These are phyloP conservation scores for Spilosoma lubricipeda DNA, from an alignment of 2,888 invertebrate species.

Conservation along the genomic window DNA sequence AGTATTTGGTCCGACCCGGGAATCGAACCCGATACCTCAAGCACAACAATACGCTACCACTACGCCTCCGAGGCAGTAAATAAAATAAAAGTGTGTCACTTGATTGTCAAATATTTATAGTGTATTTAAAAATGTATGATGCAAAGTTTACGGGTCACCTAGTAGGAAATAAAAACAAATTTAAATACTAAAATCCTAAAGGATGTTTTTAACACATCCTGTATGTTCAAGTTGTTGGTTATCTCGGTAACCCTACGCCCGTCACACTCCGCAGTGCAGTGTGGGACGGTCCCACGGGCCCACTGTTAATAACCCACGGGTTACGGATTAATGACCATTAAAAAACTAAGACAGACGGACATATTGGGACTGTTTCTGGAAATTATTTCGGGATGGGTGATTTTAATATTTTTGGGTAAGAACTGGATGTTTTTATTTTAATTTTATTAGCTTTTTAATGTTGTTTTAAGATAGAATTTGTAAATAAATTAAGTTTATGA, in stretches of 20 bases:
- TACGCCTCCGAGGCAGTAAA: too few relatives aligned
- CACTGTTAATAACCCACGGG: constrained; percentile 46
- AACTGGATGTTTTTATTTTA: background rate
- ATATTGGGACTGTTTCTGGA: constrained; percentile 18
- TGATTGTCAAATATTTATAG: too few relatives aligned
- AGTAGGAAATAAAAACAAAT: too few relatives aligned
- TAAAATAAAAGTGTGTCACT: too few relatives aligned
- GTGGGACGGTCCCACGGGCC: constrained; percentile 58
- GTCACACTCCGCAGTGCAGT: constrained; percentile 53
- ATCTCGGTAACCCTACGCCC: constrained; percentile 59
- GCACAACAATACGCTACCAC: too few relatives aligned
- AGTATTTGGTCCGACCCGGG: too few relatives aligned
- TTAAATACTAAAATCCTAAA: too few relatives aligned
- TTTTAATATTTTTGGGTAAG: constrained; percentile 6
- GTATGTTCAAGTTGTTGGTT: constrained; percentile 36
- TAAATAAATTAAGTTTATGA: background rate
- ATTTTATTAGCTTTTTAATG: background rate
- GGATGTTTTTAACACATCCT: constrained; percentile 25
- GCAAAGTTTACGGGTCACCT: too few relatives aligned
- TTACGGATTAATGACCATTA: constrained; percentile 46
- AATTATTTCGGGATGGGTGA: constrained; percentile 4
- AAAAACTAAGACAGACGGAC: constrained; percentile 18
- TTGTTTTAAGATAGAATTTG: background rate
- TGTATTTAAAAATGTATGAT: too few relatives aligned
- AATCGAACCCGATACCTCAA: too few relatives aligned